Percentiles rank a stretch among this genome's conserved stretches.
Evolutionary conservation across 2,113 vertebrate genomes (phyloP).

Genomic region (Sinocyclocheilus rhinocerous): DNA sequence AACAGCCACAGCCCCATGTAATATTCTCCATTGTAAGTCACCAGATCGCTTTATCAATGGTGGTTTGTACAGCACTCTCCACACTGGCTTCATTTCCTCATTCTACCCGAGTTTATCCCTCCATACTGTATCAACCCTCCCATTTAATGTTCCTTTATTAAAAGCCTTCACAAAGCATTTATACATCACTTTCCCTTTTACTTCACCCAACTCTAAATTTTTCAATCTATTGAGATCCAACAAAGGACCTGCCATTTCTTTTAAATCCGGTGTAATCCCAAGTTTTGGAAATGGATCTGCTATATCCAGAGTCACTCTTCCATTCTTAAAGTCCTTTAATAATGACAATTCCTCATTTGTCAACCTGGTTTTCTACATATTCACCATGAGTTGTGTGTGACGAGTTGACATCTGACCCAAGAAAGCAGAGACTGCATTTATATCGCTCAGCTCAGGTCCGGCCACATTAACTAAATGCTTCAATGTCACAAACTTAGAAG

Average conservation of each 20-base stretch:
- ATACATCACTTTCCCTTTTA: too few relatives aligned
- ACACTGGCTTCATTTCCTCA: too few relatives aligned
- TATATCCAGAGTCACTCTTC: not conserved
- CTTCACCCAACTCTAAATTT: too few relatives aligned
- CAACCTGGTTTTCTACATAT: not conserved
- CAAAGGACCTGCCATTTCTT: not conserved
- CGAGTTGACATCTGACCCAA: not conserved
- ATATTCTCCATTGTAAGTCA: too few relatives aligned
- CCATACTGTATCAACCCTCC: too few relatives aligned
- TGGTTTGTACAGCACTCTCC: too few relatives aligned
- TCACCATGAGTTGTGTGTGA: not conserved
- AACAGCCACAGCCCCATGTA: too few relatives aligned
- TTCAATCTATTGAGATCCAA: not conserved
- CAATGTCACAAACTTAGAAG: not conserved
- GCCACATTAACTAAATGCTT: not conserved
- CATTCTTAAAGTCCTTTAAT: not conserved
- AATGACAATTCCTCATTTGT: not conserved
- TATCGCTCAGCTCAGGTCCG: not conserved
- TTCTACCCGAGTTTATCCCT: too few relatives aligned
- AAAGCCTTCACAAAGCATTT: too few relatives aligned
- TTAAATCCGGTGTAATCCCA: not conserved
- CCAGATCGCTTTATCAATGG: too few relatives aligned
- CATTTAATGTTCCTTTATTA: too few relatives aligned
- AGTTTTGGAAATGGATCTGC: not conserved
- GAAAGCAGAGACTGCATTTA: not conserved